Evolutionary conservation across 2,113 vertebrate genomes (phyloP), one percentile per base, ranked within the genome.

Genomic region (Gymnobelideus leadbeateri): DNA sequence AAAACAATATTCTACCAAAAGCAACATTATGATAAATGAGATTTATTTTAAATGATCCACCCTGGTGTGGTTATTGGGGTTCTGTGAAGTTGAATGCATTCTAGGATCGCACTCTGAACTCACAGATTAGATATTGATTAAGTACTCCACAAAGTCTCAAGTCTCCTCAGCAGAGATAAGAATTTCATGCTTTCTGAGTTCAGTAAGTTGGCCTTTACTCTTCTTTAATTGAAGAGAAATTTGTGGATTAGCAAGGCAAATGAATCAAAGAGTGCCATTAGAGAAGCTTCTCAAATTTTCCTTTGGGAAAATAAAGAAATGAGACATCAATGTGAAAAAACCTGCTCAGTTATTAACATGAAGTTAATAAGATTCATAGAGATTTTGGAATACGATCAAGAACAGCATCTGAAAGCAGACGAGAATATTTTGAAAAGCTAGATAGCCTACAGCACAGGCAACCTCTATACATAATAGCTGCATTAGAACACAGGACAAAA

Each of bases 381-480:
- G 91, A 53, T 92, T 91, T 89, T 95, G 37, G 94, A 93, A 94
- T 95, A 90, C n/a, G 51, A 91, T 96, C 51, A 94, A 97, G 93
- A 97, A 95, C 53, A 92, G 28, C 92, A 4, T 51, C 89, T 51
- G 55, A 97, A 96, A 97, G 94, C 19, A 95, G 96, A 91, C 53
- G 14, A 68, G 31, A 84, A 31, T n/a, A 92, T 92, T 97, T 92
- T 96, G 89, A 96, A 97, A 95, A 96, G 51, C 25, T 95, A 94
- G 96, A 94, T 31, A 96, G 84, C 97, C 94, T 93, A 92, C 89
- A 97, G 93, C 31, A 95, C 25, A 91, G 43, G 49, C 89, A 95
- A 26, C 19, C 93, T 96, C 95, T 97, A 97, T 89, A 97, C 91
- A 97, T 97, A 97, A 96, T 89, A 94, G 95, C 89, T 95, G 28